Conservation (phyloP, 2,888 invertebrate species). For the Phoronis australis region DNA sequence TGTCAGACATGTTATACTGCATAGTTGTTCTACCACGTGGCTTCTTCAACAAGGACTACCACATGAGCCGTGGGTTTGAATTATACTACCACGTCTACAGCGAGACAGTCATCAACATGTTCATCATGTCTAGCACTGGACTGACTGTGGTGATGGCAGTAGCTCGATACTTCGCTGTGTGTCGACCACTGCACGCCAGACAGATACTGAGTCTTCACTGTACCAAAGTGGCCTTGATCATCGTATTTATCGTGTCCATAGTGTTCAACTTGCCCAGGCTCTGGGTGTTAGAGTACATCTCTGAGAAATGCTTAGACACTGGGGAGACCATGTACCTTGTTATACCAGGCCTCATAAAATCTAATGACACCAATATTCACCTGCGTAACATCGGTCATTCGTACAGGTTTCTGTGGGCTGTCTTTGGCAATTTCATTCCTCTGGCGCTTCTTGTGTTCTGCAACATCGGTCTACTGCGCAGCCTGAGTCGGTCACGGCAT, state of each 20-base stretch:
- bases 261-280: slow-evolving; percentile 63
- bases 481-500: slow-evolving; percentile 38
- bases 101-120: slow-evolving; percentile 41
- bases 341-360: slow-evolving; percentile 13
- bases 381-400: slow-evolving; percentile 29
- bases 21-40: slow-evolving; percentile 42
- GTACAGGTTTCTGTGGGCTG: slow-evolving; percentile 37
- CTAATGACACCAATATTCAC: slow-evolving; percentile 11
- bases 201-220: slow-evolving; percentile 61
- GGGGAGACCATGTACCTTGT: slow-evolving; percentile 8
- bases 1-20: slow-evolving; percentile 64
- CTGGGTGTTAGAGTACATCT: slow-evolving; percentile 30
- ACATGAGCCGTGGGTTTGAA: no score
- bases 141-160: slow-evolving; percentile 70
- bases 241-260: slow-evolving; percentile 64
- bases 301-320: slow-evolving; percentile 1
- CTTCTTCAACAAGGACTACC: slow-evolving; percentile 62
- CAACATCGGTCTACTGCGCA: slow-evolving; percentile 39
- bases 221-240: slow-evolving; percentile 61
- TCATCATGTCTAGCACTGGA: slow-evolving; percentile 67
- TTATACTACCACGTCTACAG: slow-evolving; percentile 37
- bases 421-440: slow-evolving; percentile 38
- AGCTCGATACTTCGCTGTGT: slow-evolving; percentile 70
- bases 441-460: slow-evolving; percentile 37
- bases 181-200: slow-evolving; percentile 66